Evolutionary conservation across 2,888 invertebrate genomes (phyloP), one percentile per base, ranked within the genome.

Genomic region (Caenorhabditis becei): DNA sequence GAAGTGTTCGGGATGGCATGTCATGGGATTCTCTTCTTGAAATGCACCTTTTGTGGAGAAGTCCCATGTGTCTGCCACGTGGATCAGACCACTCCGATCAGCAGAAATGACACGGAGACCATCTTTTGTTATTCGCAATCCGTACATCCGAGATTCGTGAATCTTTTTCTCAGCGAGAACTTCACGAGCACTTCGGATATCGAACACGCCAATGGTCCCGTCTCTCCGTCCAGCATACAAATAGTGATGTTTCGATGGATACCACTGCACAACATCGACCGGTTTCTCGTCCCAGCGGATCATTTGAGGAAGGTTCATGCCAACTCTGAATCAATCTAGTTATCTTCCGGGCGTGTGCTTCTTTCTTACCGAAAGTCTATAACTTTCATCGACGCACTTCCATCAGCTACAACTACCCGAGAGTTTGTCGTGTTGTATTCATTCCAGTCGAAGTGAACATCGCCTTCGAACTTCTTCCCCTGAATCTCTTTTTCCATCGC

Each of bases 371-470:
- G 54, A 18, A 72, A 67, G 65, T 82, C 82, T 16, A 82, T 72
- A 4, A 82, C 32, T 54, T 63, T 70, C 32, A 67, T 53, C 5
- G 65, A 53, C 14, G 69, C 35, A 18, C 66, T 56, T 10, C 56
- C 58, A 58, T 83, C 72, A 8, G 77, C 72, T 16, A 83, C 78
- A 0, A 72, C 80, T 26, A 83, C 70, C 23, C 77, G 62, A 11
- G 83, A 69, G 41, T 78, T 75, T 7, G 20, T 69, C 24, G 44
- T 32, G 23, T 83, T 58, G 18, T 75, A 26, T 32, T 81, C 74
- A 56, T 83, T 83, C 83, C 83, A 83, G 32, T 83, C 62, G 28
- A 70, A 77, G 35, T 69, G 18, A 11, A 77, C 56, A 0, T 65
- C 44, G 5, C 63, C 63, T 16, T 75, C 66, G 35, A 67, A 75